phyloP scores from a whole-genome alignment of 2,888 invertebrate species.

The Polia nebulosa region DNA sequence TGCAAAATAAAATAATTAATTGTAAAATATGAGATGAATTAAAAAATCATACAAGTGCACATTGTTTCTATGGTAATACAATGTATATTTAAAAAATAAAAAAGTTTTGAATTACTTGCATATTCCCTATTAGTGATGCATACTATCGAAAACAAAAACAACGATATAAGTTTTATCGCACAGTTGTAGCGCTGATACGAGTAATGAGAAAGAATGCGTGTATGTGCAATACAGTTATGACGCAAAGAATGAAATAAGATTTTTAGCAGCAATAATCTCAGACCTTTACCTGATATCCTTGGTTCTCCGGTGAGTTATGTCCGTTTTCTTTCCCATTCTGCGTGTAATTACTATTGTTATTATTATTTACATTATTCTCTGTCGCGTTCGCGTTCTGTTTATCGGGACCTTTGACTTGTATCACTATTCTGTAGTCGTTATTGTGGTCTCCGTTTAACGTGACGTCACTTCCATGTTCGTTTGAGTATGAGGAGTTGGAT shows the following conservation, averaged over 20 bases:
- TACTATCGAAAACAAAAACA: too few species aligned
- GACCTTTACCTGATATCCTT: slow-evolving; percentile 88
- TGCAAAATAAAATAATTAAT: too few species aligned
- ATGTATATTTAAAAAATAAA: too few species aligned
- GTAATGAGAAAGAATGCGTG: too few species aligned
- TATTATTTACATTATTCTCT: slow-evolving; percentile 84
- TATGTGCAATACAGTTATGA: not conserved
- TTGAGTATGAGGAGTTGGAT: slow-evolving; percentile 85
- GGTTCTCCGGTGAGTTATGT: slow-evolving; percentile 90
- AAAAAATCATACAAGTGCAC: too few species aligned
- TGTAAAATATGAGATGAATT: too few species aligned
- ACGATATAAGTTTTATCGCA: too few species aligned
- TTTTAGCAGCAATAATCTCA: not conserved
- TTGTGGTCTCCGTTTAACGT: slow-evolving; percentile 88
- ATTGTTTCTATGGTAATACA: too few species aligned
- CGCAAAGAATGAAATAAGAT: not conserved
- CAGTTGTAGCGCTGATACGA: too few species aligned
- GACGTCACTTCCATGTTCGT: slow-evolving; percentile 91
- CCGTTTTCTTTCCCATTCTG: slow-evolving; percentile 87
- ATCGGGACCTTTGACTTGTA: slow-evolving; percentile 92
- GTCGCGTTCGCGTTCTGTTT: slow-evolving; percentile 81
- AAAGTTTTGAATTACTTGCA: too few species aligned
- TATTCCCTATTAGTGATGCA: too few species aligned
- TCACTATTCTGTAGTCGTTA: slow-evolving; percentile 94
- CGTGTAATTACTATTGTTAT: slow-evolving; percentile 87